These are phyloP conservation scores for Agrotis ipsilon DNA, from an alignment of 2,888 invertebrate species.

Conservation along the genomic window DNA sequence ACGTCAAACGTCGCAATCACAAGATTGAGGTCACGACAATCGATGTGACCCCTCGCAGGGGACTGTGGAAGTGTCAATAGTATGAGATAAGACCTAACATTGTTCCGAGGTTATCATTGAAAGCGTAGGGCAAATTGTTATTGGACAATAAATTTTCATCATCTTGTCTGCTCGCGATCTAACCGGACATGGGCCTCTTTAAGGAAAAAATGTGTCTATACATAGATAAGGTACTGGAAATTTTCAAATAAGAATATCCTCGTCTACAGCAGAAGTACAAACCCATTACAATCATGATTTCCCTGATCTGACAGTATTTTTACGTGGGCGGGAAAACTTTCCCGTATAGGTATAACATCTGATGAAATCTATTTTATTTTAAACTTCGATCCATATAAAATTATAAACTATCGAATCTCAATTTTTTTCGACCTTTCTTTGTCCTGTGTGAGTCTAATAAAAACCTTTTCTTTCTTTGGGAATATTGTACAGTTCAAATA, in stretches of 20 bases:
- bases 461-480: too few species aligned
- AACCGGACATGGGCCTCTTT: neutral
- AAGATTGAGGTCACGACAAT: slow-evolving; percentile 25
- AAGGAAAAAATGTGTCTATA: neutral
- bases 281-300: slow-evolving; percentile 12
- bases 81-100: slow-evolving; percentile 26
- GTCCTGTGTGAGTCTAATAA: too few species aligned
- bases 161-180: slow-evolving; percentile 6
- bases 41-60: slow-evolving; percentile 49
- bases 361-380: too few species aligned
- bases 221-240: neutral
- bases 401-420: too few species aligned
- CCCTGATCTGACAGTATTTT: slow-evolving; percentile 4
- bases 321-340: too few species aligned
- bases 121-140: slow-evolving; percentile 14
- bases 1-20: slow-evolving; percentile 2
- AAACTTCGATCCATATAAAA: too few species aligned
- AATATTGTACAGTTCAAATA: too few species aligned
- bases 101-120: slow-evolving; percentile 40
- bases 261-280: too few species aligned
- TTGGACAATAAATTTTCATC: slow-evolving; percentile 33
- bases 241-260: too few species aligned
- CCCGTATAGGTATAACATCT: too few species aligned
- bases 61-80: slow-evolving; percentile 15
- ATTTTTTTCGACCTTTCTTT: too few species aligned